Conservation (phyloP, 2,888 invertebrate genomes). For the Geotrupes spiniger region DNA sequence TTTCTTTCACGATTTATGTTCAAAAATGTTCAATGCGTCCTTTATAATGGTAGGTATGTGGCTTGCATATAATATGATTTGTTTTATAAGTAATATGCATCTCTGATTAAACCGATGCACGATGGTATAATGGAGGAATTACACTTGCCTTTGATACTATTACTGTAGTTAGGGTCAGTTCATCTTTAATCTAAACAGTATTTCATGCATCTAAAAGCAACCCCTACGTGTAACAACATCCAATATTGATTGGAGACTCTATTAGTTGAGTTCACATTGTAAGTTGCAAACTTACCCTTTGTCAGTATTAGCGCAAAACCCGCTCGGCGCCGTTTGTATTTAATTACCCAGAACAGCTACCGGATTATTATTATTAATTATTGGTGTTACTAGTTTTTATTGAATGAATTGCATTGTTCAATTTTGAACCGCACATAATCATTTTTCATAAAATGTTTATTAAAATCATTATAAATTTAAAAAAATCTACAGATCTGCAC, state of each 20-base stretch:
- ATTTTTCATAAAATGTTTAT: too few species aligned
- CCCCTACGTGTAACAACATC: slow-evolving; percentile 14
- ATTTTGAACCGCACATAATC: not conserved
- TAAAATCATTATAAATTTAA: too few species aligned
- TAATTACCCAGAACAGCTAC: not conserved
- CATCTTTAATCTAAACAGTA: slow-evolving; percentile 25
- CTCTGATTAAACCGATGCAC: not conserved
- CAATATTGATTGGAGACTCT: slow-evolving; percentile 25
- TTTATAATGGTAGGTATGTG: too few species aligned
- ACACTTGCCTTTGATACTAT: slow-evolving; percentile 16
- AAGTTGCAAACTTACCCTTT: slow-evolving; percentile 28
- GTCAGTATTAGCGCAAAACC: slow-evolving; percentile 8
- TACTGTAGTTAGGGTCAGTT: slow-evolving; percentile 16
- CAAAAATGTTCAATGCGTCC: too few species aligned
- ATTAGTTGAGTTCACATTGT: slow-evolving; percentile 26
- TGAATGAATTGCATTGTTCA: not conserved
- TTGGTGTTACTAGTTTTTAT: not conserved
- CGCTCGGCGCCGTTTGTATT: not conserved
- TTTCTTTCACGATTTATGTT: too few species aligned
- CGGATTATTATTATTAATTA: not conserved
- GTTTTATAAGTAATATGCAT: too few species aligned
- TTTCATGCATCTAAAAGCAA: slow-evolving; percentile 21
- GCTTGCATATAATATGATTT: too few species aligned
- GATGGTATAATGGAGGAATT: slow-evolving; percentile 13
- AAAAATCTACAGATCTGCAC: too few species aligned